Base-by-base conservation (phyloP, 1,140 invertebrate genomes). In the Gryllus bimaculatus region DNA sequence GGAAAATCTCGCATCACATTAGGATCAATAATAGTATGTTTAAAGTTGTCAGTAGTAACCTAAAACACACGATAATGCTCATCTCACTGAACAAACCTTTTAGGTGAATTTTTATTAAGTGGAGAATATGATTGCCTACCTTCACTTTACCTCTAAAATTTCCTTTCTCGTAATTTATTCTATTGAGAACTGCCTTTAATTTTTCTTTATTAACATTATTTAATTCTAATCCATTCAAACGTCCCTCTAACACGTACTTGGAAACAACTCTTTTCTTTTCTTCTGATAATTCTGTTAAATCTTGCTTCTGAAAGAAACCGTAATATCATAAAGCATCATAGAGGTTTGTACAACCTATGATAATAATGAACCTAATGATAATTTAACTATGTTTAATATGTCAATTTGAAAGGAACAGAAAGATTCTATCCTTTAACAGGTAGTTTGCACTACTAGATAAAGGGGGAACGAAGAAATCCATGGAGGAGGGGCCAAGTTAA, bases 201-300 rank as follows among this genome's bases (percentile, higher is more conserved):
- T 82, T 78, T 21, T 82, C 84, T 80, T 83, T 83, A 0, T 87
- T 83, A 49, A 83, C 83, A 48, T 85, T 84, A 8, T 82, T 81
- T 7, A 93, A 81, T 4, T 90, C 87, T 18, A 96, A 85, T 0
- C 95, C 96, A 87, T 94, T 95, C 8, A 96, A 86, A 83, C 89
- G 91, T 39, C 92, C 94, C 88, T 97, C 95, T 7, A 95, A 84
- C 75, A 93, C 82, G 86, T 92, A 95, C 85, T 95, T 96, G 74
- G 91, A 86, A 20, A 96, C 84, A 48, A 97, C 83, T 81, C 93
- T 88, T 76, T 88, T 88, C 85, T 95, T 90, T 84, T 92, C 90
- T 81, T 92, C 90, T 21, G 88, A 90, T 10, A 93, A 85, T 79
- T 83, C 83, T 18, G 82, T 86, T 49, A 89, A 82, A 86, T 89